These are phyloP conservation scores for Ariopsis seemanni DNA, from an alignment of 2,113 vertebrate species.

Conservation along the genomic window DNA sequence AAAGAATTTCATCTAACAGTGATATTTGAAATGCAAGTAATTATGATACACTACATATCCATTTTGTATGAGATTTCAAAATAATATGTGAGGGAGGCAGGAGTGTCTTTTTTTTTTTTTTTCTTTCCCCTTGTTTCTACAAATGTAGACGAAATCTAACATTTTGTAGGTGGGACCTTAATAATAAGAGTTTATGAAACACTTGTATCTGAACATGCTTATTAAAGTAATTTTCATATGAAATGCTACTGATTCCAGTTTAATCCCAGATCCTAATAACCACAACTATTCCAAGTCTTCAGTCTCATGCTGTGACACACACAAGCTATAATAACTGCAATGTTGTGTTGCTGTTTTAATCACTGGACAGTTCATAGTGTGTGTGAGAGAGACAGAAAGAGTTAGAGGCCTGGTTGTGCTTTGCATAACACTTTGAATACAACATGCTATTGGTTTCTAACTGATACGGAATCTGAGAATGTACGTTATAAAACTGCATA, in stretches of 20 bases:
- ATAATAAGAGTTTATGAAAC: slow-evolving; percentile 13
- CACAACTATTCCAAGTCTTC: no score
- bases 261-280: no score
- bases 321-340: not conserved
- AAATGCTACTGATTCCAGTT: not conserved
- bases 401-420: not conserved
- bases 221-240: slow-evolving; percentile 46
- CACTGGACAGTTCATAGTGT: not conserved
- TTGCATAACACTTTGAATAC: slow-evolving; percentile 15
- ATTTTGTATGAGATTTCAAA: not conserved
- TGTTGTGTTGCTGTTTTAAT: not conserved
- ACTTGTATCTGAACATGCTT: slow-evolving; percentile 31
- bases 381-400: not conserved
- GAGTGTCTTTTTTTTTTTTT: not conserved
- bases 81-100: not conserved
- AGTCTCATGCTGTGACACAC: not conserved
- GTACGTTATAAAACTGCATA: not conserved
- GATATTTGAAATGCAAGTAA: slow-evolving; percentile 15
- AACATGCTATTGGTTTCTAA: not conserved
- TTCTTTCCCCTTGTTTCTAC: not conserved
- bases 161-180: slow-evolving; percentile 31
- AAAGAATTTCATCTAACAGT: slow-evolving; percentile 11
- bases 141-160: slow-evolving; percentile 8
- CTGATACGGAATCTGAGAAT: not conserved
- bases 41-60: slow-evolving; percentile 5